Base-by-base conservation (phyloP, 1,140 invertebrate species). In the Lineus longissimus region DNA sequence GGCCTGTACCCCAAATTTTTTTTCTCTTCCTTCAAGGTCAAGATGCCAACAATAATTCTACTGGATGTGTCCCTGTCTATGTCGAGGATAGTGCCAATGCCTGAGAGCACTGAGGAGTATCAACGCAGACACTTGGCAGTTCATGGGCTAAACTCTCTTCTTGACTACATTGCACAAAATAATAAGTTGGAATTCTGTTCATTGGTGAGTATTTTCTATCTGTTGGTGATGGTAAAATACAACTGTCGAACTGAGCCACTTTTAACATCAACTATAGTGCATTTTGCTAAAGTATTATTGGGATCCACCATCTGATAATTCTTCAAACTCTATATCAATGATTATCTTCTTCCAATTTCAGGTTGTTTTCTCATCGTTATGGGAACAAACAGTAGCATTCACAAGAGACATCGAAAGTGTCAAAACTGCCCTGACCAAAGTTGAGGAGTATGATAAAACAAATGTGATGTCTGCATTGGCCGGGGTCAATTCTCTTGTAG, bases 111-210 rank as follows among this genome's bases (percentile, higher is more conserved):
- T n/a, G 84, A 86, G 64, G 85, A 83, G 61, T 86, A 86, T 66
- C 84, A 86, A 54, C 86, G 88, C 56, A 86, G 88, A 70, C 86
- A 91, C 68, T 84, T 96, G 62, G 94, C 93, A 9, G 79, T 90
- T 40, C 86, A 90, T 62, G 94, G 92, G 47, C 89, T 97, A 61
- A 91, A 91, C 76, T 85, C 87, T 45, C 85, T 97, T 64, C 81
- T 97, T 33, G 91, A 97, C 83, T 90, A 93, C 79, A 84, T 97
- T 59, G 85, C 87, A 70, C 73, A 84, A 1, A 88, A 93, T 76
- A 90, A 88, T 13, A 95, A 92, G 83, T 76, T 97, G 56, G 95
- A 97, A 83, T 94, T 95, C 84, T 89, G 93, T 11, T 86, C 93
- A n/a, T 79, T 97, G 81, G 90, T 96, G 82, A 83, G 77, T 74